Conservation (phyloP, 2,888 invertebrate species). For the Leuctra nigra region DNA sequence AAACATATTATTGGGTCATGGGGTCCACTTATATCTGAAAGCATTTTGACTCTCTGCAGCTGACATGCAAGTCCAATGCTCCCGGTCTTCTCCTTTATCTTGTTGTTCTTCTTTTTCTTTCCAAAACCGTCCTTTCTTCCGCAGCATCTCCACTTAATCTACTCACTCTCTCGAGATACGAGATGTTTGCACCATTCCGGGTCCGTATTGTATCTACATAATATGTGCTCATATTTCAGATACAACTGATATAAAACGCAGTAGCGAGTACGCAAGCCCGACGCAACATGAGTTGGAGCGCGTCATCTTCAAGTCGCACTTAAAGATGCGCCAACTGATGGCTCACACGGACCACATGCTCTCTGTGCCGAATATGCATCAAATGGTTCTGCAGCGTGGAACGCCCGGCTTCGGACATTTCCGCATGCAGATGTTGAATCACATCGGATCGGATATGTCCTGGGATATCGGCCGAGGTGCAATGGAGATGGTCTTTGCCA, state of each 20-base stretch:
- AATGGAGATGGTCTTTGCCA: conserved; percentile 47
- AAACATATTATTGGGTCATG: too few species aligned
- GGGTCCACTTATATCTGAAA: too few species aligned
- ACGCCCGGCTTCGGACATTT: conserved; percentile 43
- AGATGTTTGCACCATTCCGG: background rate
- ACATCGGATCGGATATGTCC: conserved; percentile 40
- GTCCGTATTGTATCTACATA: background rate
- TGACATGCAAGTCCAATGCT: too few species aligned
- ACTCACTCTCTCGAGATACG: too few species aligned
- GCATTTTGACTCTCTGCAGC: too few species aligned
- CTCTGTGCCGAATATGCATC: conserved; percentile 34
- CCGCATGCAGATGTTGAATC: conserved; percentile 37
- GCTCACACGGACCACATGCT: conserved; percentile 39
- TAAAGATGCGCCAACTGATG: conserved; percentile 39
- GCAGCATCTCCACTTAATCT: too few species aligned
- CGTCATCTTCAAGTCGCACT: background rate
- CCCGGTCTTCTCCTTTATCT: too few species aligned
- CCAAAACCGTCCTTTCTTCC: too few species aligned
- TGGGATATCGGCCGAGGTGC: conserved; percentile 43
- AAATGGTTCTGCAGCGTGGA: conserved; percentile 39
- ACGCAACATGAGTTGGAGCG: background rate
- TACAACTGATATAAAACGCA: background rate
- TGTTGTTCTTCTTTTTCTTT: too few species aligned
- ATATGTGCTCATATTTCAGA: background rate
- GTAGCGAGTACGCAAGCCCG: background rate